Evolutionary conservation across 2,888 invertebrate genomes (phyloP), one percentile per base, ranked within the genome.

Genomic region (Liposcelis brunnea): DNA sequence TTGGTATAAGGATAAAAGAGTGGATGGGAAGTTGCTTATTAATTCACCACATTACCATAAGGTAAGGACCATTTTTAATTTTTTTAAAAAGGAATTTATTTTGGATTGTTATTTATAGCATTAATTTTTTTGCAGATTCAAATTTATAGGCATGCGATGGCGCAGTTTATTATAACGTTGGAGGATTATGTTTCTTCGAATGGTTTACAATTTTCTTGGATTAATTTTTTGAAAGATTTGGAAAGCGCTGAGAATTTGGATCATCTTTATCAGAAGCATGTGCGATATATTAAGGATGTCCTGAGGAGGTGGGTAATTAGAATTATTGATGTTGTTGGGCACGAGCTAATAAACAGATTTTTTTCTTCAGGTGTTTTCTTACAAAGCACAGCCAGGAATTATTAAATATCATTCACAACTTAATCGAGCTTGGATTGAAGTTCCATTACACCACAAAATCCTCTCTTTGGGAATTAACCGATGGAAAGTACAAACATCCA

Each of bases 111-210:
- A 4, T 16, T 35, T 5, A 6, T 14, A 35, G 7, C 35, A 7
- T 35, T 5, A 6, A 7, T 14, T 5, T 35, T 5, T 19, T 52
- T 47, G 10, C 45, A 59, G 55, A 50, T 83, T 8, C 82, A 84
- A 56, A 66, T 77, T 47, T 77, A 75, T 54, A 70, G 84, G 0
- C 80, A 83, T 56, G 69, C 77, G 15, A 78, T 85, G 75, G 75
- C 77, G 21, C 80, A 83, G 47, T 76, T 85, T 57, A 71, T 84
- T 37, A 72, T 78, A 47, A 77, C 80, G 0, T 59, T 84, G 19
- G 79, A 83, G 58, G 80, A 77, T 62, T 84, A 85, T 58, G 71
- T 85, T 44, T 77, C 79, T 1, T 78, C 80, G 1, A 81, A 77
- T 43, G 82, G 83, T 21, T 66, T 85, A 21, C 75, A 80, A 44